phyloP scores from a whole-genome alignment of 2,888 invertebrate genomes.

The Tetrapedia diversipes region DNA sequence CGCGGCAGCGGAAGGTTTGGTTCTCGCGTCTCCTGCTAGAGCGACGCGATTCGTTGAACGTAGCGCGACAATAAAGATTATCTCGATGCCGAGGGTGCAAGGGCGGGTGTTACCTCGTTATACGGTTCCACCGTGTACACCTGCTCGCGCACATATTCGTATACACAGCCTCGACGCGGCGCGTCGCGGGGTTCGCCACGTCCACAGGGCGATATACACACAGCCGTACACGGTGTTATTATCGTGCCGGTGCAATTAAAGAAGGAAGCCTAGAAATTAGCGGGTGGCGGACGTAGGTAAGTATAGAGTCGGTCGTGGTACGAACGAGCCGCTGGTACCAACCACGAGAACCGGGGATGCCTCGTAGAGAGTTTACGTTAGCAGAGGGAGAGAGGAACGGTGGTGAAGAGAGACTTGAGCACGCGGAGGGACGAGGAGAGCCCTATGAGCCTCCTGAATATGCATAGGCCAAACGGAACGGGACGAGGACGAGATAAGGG shows the following conservation, averaged over 20 bases:
- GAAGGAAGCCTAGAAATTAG: slow-evolving; percentile 81
- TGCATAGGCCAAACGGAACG: slow-evolving; percentile 81
- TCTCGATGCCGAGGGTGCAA: slow-evolving; percentile 73
- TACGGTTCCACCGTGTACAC: slow-evolving; percentile 55
- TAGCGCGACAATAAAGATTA: slow-evolving; percentile 70
- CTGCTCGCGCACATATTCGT: slow-evolving; percentile 16
- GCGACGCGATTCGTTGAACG: slow-evolving; percentile 39
- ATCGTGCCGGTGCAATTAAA: slow-evolving; percentile 80
- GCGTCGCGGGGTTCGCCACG: slow-evolving; percentile 4
- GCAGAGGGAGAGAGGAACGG: slow-evolving; percentile 35
- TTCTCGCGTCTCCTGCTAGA: not conserved
- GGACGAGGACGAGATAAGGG: slow-evolving; percentile 80
- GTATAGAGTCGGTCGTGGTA: slow-evolving; percentile 75
- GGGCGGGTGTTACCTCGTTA: slow-evolving; percentile 77
- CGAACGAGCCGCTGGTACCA: slow-evolving; percentile 66
- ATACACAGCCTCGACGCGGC: slow-evolving; percentile 1
- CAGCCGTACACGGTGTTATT: slow-evolving; percentile 74
- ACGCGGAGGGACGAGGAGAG: slow-evolving; percentile 60
- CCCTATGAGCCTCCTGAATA: slow-evolving; percentile 77
- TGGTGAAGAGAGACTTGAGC: slow-evolving; percentile 52
- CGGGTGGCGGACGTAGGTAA: slow-evolving; percentile 79
- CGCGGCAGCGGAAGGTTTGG: not conserved
- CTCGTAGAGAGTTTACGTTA: slow-evolving; percentile 53
- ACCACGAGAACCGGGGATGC: slow-evolving; percentile 66
- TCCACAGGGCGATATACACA: slow-evolving; percentile 36